Evolutionary conservation across 1,140 invertebrate genomes (phyloP).

Genomic region (Ectropis grisescens): DNA sequence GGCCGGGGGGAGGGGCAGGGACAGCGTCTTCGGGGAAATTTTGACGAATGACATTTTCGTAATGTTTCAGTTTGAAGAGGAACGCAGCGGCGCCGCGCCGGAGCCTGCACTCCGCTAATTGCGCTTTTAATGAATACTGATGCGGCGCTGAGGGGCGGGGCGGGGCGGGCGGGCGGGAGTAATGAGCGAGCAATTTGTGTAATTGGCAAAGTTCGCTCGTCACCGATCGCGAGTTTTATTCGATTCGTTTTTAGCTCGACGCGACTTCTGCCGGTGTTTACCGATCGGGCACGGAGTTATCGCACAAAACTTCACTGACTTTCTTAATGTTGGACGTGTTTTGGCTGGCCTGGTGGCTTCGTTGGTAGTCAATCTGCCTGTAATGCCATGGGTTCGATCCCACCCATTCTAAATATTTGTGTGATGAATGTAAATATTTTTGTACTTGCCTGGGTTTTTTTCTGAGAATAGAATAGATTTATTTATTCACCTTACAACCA

Average conservation of each 20-base stretch:
- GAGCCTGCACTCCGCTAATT: conserved; percentile 43
- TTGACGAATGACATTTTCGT: conserved; percentile 44
- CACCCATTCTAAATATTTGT: no score
- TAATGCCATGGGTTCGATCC: no score
- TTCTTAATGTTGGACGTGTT: no score
- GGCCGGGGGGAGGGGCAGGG: conserved; percentile 3
- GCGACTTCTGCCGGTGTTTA: background rate
- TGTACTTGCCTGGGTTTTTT: no score
- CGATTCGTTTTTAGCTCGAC: background rate
- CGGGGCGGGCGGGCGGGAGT: background rate
- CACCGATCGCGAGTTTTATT: background rate
- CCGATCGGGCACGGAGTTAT: no score
- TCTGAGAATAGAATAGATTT: no score
- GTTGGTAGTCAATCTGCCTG: no score
- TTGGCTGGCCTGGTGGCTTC: no score
- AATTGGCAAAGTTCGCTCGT: background rate
- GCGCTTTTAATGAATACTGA: conserved; percentile 42
- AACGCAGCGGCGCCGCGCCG: conserved; percentile 10
- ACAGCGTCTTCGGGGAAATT: conserved; percentile 35
- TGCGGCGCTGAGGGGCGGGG: conserved; percentile 10
- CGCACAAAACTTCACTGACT: no score
- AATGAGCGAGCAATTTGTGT: background rate
- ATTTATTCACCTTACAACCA: no score
- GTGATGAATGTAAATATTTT: no score
- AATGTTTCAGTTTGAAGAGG: conserved; percentile 25